Evolutionary conservation across 1,140 invertebrate species (phyloP), one percentile per base, ranked within the genome.

Genomic region (Drosophila arawakana): DNA sequence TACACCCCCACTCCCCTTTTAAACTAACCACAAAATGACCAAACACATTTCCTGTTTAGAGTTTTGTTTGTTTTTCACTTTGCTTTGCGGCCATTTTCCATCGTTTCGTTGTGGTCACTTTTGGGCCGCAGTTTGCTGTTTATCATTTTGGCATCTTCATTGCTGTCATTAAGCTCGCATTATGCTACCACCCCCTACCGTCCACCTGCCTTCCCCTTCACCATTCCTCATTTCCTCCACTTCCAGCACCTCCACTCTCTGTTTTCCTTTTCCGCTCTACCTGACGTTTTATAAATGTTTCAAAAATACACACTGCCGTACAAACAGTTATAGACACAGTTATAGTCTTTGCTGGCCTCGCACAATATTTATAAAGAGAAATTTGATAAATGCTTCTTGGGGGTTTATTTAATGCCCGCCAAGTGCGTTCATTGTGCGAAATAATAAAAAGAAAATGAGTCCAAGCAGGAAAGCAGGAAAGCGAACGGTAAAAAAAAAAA

Each of bases 131-230:
- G 55, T 60, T 70, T 82, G 80, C 73, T 88, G 84, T 86, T 86
- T 86, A 86, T 86, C 84, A 86, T 89, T 82, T 89, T 86, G 83
- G 83, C 83, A 83, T 86, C 83, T 86, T 86, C 82, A 86, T 86
- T 79, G 83, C 84, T 86, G 83, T 83, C 83, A 86, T 86, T 86
- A 86, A 86, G 80, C 84, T 67, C 70, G 67, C 83, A 86, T 88
- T 86, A 80, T 70, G 76, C 69, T 72, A 52, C 73, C 61, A 49
- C 34, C 59, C 62, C 66, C 66, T 71, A 35, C 21, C 71, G 39
- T 7, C 55, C 47, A 13, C 13, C 43, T 8, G 21, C 44, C 44
- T 35, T 10, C 18, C 25, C 25, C 25, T 5, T 5, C 25, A 0
- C 25, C 25, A 18, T 18, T 1, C 18, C 18, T 18, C 18, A 18